Conservation (phyloP, 2,113 vertebrate genomes). For the Gymnorhina tibicen region DNA sequence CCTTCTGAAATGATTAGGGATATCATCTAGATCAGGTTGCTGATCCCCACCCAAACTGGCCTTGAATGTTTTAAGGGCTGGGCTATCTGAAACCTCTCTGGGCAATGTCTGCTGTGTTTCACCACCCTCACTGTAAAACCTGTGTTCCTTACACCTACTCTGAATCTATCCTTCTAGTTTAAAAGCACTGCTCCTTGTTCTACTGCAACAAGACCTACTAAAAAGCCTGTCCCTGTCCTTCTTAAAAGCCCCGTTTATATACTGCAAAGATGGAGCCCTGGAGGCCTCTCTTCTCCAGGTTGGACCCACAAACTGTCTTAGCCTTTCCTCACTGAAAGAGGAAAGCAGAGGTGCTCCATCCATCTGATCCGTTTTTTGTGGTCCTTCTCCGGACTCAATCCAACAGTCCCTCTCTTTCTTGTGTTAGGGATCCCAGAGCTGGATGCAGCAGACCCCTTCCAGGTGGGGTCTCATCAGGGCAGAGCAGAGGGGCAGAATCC, state of each 20-base stretch:
- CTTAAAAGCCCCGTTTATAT: neutral
- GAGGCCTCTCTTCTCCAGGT: neutral
- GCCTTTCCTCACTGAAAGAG: neutral
- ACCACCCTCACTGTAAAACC: neutral
- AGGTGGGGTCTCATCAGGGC: neutral
- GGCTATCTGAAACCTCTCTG: neutral
- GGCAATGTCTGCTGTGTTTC: neutral
- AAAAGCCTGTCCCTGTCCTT: neutral
- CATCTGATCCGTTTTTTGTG: neutral
- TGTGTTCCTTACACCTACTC: neutral
- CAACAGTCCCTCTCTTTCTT: neutral
- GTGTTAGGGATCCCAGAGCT: neutral
- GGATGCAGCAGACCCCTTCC: accelerated
- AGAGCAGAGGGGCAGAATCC: neutral
- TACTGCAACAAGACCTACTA: neutral
- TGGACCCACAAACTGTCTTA: neutral
- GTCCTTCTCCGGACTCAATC: neutral
- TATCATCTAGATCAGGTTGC: neutral
- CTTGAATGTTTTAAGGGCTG: neutral
- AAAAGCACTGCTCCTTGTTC: neutral
- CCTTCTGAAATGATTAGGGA: accelerated
- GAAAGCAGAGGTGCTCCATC: neutral
- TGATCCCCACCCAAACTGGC: neutral
- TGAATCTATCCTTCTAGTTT: neutral
- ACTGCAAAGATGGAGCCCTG: accelerated